Conservation (phyloP, 2,888 invertebrate species). For the Plutella xylostella region DNA sequence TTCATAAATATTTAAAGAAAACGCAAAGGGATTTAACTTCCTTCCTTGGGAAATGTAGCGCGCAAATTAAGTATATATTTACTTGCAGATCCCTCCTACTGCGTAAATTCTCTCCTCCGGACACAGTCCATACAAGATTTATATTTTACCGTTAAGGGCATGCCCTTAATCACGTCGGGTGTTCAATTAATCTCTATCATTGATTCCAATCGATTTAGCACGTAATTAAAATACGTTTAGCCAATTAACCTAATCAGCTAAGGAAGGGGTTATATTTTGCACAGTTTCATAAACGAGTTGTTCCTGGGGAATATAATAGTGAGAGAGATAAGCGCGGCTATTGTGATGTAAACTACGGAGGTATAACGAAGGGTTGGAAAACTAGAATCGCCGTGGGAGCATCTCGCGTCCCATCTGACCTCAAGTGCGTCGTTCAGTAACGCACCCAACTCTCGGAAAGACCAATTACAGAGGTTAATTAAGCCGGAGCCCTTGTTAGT, state of each 20-base stretch:
- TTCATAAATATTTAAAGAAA: slow-evolving; percentile 59
- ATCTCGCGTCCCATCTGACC: slow-evolving; percentile 4
- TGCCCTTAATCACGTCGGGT: no score
- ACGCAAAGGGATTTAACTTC: slow-evolving; percentile 47
- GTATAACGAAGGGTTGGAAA: background rate
- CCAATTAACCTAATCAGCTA: background rate
- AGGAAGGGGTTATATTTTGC: no score
- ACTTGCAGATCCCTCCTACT: no score
- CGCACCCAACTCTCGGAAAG: slow-evolving; percentile 21
- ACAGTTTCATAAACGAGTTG: no score
- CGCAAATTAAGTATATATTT: slow-evolving; percentile 34
- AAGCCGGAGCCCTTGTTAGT: slow-evolving; percentile 32
- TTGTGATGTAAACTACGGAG: background rate
- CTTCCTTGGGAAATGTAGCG: slow-evolving; percentile 31
- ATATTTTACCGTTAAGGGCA: no score
- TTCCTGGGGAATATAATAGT: no score
- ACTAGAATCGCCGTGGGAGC: slow-evolving; percentile 1
- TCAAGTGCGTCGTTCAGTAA: background rate
- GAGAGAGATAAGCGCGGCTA: no score
- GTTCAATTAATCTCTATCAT: slow-evolving; percentile 4
- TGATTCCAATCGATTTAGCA: background rate
- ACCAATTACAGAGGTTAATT: slow-evolving; percentile 40
- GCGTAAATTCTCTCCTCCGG: slow-evolving; percentile 25
- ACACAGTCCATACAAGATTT: slow-evolving; percentile 1
- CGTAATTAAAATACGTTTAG: slow-evolving; percentile 1